phyloP scores from a whole-genome alignment of 1,140 invertebrate species.

The Hycleus cichorii region DNA sequence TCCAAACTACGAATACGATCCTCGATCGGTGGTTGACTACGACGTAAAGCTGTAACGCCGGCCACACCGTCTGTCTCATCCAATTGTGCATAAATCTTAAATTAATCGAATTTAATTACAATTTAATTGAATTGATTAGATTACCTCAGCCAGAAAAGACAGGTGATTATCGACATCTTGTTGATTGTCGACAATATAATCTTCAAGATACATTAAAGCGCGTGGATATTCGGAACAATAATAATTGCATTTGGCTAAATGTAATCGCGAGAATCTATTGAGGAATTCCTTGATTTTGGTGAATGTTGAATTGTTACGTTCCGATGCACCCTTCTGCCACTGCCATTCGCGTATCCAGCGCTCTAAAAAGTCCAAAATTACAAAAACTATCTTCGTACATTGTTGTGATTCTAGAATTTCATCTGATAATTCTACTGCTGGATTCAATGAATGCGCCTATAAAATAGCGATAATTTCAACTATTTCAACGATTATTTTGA shows the following conservation, averaged over 20 bases:
- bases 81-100: constrained; percentile 60
- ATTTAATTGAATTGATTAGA: not conserved
- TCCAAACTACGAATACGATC: constrained; percentile 67
- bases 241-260: constrained; percentile 61
- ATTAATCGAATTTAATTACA: not conserved
- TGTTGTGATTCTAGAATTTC: constrained; percentile 30
- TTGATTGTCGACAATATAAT: constrained; percentile 55
- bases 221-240: constrained; percentile 64
- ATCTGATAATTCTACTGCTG: constrained; percentile 27
- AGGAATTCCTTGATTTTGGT: constrained; percentile 44
- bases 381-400: constrained; percentile 60
- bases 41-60: constrained; percentile 56
- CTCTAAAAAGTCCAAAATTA: constrained; percentile 64
- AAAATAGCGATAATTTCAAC: too few relatives aligned
- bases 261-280: constrained; percentile 54
- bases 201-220: constrained; percentile 65
- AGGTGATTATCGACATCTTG: constrained; percentile 52
- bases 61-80: constrained; percentile 71
- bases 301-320: constrained; percentile 26
- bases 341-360: constrained; percentile 62
- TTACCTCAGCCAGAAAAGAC: constrained; percentile 52
- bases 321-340: constrained; percentile 27
- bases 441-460: not conserved
- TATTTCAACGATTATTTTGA: too few relatives aligned
- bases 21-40: constrained; percentile 58